Base-by-base conservation (phyloP, 2,113 vertebrate genomes). In the Erythrocercus mccallii region DNA sequence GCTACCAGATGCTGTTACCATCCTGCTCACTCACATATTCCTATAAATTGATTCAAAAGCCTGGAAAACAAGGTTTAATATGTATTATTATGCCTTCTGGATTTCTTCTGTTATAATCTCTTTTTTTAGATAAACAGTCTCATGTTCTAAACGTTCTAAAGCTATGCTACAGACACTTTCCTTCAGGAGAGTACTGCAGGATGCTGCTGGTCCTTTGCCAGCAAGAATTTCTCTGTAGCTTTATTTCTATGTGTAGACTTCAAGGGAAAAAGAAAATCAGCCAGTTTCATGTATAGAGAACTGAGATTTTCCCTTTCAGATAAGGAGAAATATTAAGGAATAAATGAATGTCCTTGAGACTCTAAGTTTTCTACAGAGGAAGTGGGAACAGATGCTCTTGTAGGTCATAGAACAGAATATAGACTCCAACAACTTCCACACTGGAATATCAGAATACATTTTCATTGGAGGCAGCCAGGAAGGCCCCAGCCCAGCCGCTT, bases 1-100 rank as follows among this genome's bases (percentile, higher is more conserved):
- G 58, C 79, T 93, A 94, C 85, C 90, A 97, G 92, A 96, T 97
- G 93, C 90, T 90, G 56, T 71, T 96, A 82, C 90, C 93, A 96
- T 96, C 81, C 96, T 91, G 91, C 71, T 93, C 90, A 38, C 81
- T 86, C 83, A 76, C 48, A 15, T 70, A 81, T 64, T 62, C 76
- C 64, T 83, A 80, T 77, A 90, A 95, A 92, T 82, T 61, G 70
- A 86, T 76, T 91, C 79, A 71, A 88, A 44, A 81, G 77, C 80
- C 86, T 92, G 47, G 61, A 86, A 91, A 93, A 90, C 37, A 87
- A 68, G 51, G 88, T 53, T 87, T 93, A 53, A 62, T 65, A 90
- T 37, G 53, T 92, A 66, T 88, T 82, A 68, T 76, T 86, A 88
- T 65, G 61, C 73, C 81, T 70, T 80, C 77, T 81, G 50, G 42